Percentiles rank a stretch among this genome's conserved stretches.
These are phyloP conservation scores for Choreutis nemorana DNA, from an alignment of 2,888 invertebrate species.

Conservation along the genomic window DNA sequence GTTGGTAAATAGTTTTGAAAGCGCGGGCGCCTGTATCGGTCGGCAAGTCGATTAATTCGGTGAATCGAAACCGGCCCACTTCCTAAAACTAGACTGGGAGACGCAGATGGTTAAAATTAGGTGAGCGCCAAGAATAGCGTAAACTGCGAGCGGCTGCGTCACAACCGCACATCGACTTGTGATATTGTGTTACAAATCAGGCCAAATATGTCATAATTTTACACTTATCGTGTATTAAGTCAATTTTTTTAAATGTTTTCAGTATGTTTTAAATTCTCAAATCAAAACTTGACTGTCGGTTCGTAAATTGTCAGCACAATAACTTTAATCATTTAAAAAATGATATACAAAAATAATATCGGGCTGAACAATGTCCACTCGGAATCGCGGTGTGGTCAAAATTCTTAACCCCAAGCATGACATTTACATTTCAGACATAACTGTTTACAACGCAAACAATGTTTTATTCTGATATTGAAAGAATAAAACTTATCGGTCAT, in stretches of 20 bases:
- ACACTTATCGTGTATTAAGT: too few species aligned
- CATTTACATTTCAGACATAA: conserved; percentile 32
- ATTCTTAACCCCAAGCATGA: conserved; percentile 30
- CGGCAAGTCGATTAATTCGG: conserved; percentile 33
- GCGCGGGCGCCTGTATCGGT: conserved; percentile 16
- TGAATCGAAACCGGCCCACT: conserved; percentile 52
- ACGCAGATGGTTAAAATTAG: conserved; percentile 65
- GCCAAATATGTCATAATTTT: conserved; percentile 12
- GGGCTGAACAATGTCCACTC: too few species aligned
- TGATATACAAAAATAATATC: too few species aligned
- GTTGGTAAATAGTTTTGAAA: too few species aligned
- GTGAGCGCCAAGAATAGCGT: conserved; percentile 53
- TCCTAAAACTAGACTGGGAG: conserved; percentile 62
- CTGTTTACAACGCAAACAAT: conserved; percentile 46
- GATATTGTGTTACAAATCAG: conserved; percentile 57
- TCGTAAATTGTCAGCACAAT: too few species aligned
- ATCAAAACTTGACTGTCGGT: too few species aligned
- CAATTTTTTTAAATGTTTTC: too few species aligned
- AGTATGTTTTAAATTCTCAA: too few species aligned
- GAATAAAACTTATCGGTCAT: conserved; percentile 56
- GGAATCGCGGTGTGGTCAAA: too few species aligned
- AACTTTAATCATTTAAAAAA: too few species aligned
- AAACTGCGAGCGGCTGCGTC: conserved; percentile 50
- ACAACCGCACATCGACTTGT: conserved; percentile 30
- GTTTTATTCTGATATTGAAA: conserved; percentile 55